Evolutionary conservation across 1,140 invertebrate species (phyloP).

Genomic region (Hyles euphorbiae): DNA sequence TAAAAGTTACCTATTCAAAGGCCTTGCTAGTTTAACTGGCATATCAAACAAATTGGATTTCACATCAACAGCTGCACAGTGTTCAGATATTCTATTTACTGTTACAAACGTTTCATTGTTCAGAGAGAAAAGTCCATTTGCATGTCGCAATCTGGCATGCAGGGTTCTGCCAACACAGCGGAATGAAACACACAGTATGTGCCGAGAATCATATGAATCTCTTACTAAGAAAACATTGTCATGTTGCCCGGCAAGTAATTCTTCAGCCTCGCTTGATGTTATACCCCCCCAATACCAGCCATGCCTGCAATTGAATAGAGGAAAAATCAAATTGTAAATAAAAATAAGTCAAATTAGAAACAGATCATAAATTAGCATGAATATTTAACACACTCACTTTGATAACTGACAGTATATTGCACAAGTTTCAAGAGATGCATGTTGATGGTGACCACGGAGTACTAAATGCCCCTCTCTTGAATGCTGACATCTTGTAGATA

Average conservation of each 20-base stretch:
- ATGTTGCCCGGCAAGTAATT: conserved; percentile 64
- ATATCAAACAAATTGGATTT: conserved; percentile 68
- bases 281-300: conserved; percentile 72
- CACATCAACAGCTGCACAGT: conserved; percentile 67
- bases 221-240: conserved; percentile 68
- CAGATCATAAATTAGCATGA: no score
- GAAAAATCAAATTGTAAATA: conserved; percentile 12
- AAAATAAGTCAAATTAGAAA: no score
- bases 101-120: conserved; percentile 73
- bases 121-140: conserved; percentile 65
- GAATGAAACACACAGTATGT: conserved; percentile 68
- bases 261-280: conserved; percentile 65
- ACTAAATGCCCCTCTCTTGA: conserved; percentile 60
- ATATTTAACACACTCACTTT: conserved; percentile 42
- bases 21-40: conserved; percentile 67
- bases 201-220: conserved; percentile 64
- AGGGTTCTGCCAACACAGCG: conserved; percentile 65
- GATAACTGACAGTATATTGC: conserved; percentile 67
- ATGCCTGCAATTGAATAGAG: conserved; percentile 35
- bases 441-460: conserved; percentile 63
- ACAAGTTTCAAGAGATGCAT: conserved; percentile 62
- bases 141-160: conserved; percentile 63
- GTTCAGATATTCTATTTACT: conserved; percentile 65
- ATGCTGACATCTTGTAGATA: conserved; percentile 58
- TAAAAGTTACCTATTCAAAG: conserved; percentile 56